Base-by-base conservation (phyloP, 2,113 vertebrate genomes). In the Melanocharis versteri region DNA sequence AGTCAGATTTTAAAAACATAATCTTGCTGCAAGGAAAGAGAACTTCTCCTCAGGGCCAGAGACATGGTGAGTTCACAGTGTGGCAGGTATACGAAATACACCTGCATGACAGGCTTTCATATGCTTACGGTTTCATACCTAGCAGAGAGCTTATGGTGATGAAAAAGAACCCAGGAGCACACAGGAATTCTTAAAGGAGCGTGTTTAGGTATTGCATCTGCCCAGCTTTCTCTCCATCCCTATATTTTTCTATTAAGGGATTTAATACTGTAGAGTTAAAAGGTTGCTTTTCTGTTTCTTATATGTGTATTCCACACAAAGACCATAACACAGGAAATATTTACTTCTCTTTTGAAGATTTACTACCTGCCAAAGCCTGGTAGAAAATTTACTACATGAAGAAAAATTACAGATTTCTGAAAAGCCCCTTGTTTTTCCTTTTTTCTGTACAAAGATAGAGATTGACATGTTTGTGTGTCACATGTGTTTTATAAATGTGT, bases 1-100 rank as follows among this genome's bases (percentile, higher is more conserved):
- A 98, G 98, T 98, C 98, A 98, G 98, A 98, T 98, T 98, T 98
- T 98, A 98, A 98, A 98, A 98, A 98, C 98, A 98, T 98, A 98
- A 98, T 98, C 98, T 98, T 98, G 97, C 98, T 98, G 94, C 96
- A 98, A 98, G 97, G 97, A 94, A 98, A 97, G 93, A 96, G 97
- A 98, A 98, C 97, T 97, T 97, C 90, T 98, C 98, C 97, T 98
- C 84, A 27, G 97, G 98, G 97, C 98, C 96, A 95, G 96, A 97
- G 97, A 81, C 89, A 58, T 97, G 96, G 96, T 95, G 97, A 94
- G 95, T 96, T 98, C 98, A 97, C 90, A 96, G 96, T 97, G 97
- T 78, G 96, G 92, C 97, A 98, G 97, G 98, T 98, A 96, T n/a
- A 58, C 44, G 5, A 96, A 97, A 95, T 22, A 62, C 93, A 98